Evolutionary conservation across 1,140 invertebrate genomes (phyloP).

Genomic region (Colletes latitarsis): DNA sequence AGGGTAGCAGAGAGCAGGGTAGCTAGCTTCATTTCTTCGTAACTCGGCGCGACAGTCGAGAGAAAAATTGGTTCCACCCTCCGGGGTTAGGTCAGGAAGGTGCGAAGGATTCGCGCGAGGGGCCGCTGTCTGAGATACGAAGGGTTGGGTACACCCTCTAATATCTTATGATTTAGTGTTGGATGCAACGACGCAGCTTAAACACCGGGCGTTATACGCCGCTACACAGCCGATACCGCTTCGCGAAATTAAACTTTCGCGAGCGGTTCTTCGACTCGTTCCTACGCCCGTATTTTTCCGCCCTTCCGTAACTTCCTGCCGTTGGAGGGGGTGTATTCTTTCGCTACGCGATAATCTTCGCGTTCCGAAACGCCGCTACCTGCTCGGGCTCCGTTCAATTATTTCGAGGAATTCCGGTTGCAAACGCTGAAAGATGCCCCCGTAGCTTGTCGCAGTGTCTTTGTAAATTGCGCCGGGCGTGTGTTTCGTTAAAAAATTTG

Average conservation of each 20-base stretch:
- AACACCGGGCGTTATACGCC: conserved; percentile 62
- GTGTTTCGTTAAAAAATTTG: conserved; percentile 50
- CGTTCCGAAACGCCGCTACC: too few species aligned
- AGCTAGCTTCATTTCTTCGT: conserved; percentile 72
- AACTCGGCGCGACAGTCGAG: conserved; percentile 74
- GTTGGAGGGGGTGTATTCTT: neutral
- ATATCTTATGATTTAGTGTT: conserved; percentile 80
- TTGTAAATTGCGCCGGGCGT: conserved; percentile 3
- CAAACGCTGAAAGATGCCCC: neutral
- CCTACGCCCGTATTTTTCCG: conserved; percentile 38
- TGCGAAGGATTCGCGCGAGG: conserved; percentile 63
- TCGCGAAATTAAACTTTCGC: conserved; percentile 76
- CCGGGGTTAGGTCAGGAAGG: conserved; percentile 48
- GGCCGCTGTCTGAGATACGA: conserved; percentile 41
- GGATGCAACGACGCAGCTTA: conserved; percentile 73
- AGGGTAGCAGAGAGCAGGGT: conserved; percentile 53
- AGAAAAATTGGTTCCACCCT: conserved; percentile 77
- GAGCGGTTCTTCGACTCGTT: conserved; percentile 35
- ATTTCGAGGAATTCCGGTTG: too few species aligned
- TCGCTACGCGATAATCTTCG: conserved; percentile 21
- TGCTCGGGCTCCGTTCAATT: too few species aligned
- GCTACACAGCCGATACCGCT: conserved; percentile 66
- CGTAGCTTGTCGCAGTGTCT: neutral
- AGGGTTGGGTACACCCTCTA: conserved; percentile 65
- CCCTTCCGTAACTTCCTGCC: conserved; percentile 11